phyloP scores from a whole-genome alignment of 2,888 invertebrate genomes.

The Brachylomia viminalis region DNA sequence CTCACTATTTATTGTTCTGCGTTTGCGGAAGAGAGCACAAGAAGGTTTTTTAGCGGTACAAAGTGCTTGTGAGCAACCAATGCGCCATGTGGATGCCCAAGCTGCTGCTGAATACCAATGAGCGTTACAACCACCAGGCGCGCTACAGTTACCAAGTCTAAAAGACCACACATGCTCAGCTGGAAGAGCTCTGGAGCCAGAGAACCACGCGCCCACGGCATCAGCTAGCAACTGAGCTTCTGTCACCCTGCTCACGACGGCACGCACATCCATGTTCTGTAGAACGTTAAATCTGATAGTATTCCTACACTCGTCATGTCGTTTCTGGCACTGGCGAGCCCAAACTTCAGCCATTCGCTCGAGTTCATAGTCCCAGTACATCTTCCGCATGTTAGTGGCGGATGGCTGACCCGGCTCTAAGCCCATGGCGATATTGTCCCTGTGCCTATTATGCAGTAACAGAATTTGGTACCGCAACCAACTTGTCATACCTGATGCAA shows the following conservation, averaged over 20 bases:
- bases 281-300: conserved; percentile 85
- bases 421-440: conserved; percentile 88
- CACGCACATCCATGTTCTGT: conserved; percentile 87
- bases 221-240: conserved; percentile 86
- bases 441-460: conserved; percentile 85
- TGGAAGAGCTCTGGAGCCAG: conserved; percentile 82
- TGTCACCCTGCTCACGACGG: conserved; percentile 81
- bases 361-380: conserved; percentile 89
- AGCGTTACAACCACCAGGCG: conserved; percentile 84
- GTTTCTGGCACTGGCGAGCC: conserved; percentile 88
- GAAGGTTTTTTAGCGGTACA: conserved; percentile 83
- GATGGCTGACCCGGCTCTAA: conserved; percentile 87
- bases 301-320: conserved; percentile 88
- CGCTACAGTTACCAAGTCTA: conserved; percentile 82
- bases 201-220: conserved; percentile 87
- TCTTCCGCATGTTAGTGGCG: conserved; percentile 88
- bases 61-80: conserved; percentile 86
- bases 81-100: conserved; percentile 87
- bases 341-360: conserved; percentile 86
- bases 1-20: conserved; percentile 63
- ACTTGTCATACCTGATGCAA: conserved; percentile 85
- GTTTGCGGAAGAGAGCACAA: conserved; percentile 79
- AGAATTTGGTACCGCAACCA: conserved; percentile 88
- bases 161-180: conserved; percentile 85
- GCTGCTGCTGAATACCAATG: conserved; percentile 87